Evolutionary conservation across 2,797 vertebrate species (phyloP), one percentile per base, ranked within the genome.

Genomic region (Mallotus villosus): DNA sequence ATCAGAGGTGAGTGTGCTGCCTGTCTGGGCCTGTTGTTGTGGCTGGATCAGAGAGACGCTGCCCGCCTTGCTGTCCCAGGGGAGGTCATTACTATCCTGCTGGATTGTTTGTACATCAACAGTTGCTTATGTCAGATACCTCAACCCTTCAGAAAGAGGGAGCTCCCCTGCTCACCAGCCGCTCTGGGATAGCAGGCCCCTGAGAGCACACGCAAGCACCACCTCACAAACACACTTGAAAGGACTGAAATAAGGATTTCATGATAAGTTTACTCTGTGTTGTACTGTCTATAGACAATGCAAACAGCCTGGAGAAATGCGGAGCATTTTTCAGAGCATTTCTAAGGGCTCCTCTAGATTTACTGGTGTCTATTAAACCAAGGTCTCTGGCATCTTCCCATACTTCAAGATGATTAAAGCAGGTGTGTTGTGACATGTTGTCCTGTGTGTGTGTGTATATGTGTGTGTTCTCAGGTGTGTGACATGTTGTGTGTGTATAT

Each of bases 71-170:
- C 82, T 70, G 68, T 90, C 92, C 84, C 83, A 1, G 16, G 78
- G 85, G 87, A 89, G 69, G 69, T 90, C 88, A 91, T 93, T 93
- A 93, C 65, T 78, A 73, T 80, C 80, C 63, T 11, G 32, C 58
- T 71, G 72, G 29, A 76, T 76, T 91, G 91, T 92, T 90, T 89
- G 88, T 74, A 82, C 78, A 75, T 19, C 70, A 89, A 85, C 80
- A 80, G 71, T 68, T 65, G 63, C 69, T 11, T 3, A 34, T 67
- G 16, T 29, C 8, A 37, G 62, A 34, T 24, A 41, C 4, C 41
- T 46, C 78, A 11, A 55, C 51, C 51, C 51, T 7, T 55, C 41
- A 55, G 51, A 55, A n/a, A n/a, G 51, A 55, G 51, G 5, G 16
- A 55, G 51, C 51, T 55, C 51, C 51, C 41, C 41, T 46, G 41